Percentiles rank a stretch among this genome's conserved stretches.
These are phyloP conservation scores for Rhinopomastus cyanomelas DNA, from an alignment of 2,113 vertebrate genomes.

Conservation along the genomic window DNA sequence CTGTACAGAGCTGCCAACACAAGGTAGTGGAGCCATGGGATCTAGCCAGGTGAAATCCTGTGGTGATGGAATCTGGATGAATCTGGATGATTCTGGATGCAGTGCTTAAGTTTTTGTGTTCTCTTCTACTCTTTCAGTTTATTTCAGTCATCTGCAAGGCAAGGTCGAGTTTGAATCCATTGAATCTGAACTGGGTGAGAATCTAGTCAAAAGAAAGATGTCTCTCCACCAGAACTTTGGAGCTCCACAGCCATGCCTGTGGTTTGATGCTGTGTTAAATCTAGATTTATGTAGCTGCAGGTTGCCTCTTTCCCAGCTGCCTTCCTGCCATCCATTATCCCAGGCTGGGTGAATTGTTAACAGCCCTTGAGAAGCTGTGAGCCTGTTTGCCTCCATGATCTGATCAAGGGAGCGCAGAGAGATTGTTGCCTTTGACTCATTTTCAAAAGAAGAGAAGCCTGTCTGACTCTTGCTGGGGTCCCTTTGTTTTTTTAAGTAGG, in stretches of 20 bases:
- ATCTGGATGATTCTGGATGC: not conserved
- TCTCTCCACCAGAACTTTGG: not conserved
- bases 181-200: not conserved
- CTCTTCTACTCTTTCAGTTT: not conserved
- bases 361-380: not conserved
- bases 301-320: not conserved
- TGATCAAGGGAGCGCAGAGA: not conserved
- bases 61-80: not conserved
- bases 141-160: not conserved
- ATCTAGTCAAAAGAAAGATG: not conserved
- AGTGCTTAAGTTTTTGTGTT: not conserved
- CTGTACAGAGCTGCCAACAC: accelerated
- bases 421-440: not conserved
- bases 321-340: not conserved
- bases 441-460: not conserved
- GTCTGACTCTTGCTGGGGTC: not conserved
- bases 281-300: not conserved
- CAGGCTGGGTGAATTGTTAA: not conserved
- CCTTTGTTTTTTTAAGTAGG: constrained; percentile 8
- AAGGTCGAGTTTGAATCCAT: not conserved
- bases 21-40: not conserved
- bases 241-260: accelerated
- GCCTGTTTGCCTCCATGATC: not conserved
- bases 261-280: not conserved
- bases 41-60: not conserved